Evolutionary conservation across 1,140 invertebrate genomes (phyloP).

Genomic region (Schmidtea mediterranea): DNA sequence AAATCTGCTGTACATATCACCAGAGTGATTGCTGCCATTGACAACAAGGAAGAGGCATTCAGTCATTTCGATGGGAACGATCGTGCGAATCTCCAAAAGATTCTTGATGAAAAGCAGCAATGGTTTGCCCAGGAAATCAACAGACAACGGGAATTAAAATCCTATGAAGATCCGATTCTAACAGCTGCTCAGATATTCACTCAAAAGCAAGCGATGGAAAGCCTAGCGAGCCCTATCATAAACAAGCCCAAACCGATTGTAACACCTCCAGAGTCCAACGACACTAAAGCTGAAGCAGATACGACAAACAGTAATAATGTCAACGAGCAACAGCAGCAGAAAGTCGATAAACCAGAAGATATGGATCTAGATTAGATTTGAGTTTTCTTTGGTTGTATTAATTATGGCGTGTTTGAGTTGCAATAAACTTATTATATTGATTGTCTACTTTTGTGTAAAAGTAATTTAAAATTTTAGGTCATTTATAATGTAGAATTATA

Average conservation of each 20-base stretch:
- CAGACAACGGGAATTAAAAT: not conserved
- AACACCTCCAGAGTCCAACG: constrained; percentile 21
- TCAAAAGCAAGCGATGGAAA: constrained; percentile 35
- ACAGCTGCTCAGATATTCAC: not conserved
- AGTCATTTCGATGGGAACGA: constrained; percentile 51
- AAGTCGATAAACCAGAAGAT: no score
- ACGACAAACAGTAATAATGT: not conserved
- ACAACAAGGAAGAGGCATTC: constrained; percentile 41
- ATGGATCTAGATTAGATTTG: no score
- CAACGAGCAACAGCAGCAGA: no score
- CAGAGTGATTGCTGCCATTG: not conserved
- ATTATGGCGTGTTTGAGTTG: no score
- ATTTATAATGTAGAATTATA: no score
- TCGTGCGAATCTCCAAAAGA: constrained; percentile 35
- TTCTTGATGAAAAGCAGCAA: constrained; percentile 3
- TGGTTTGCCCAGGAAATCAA: not conserved
- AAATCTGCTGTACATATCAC: constrained; percentile 16
- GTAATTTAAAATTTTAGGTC: no score
- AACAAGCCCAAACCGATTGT: constrained; percentile 50
- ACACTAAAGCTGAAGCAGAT: constrained; percentile 1
- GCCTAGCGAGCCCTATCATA: constrained; percentile 40
- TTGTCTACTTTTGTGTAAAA: no score
- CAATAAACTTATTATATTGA: no score
- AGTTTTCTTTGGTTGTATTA: no score
- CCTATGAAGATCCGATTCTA: not conserved